phyloP scores from a whole-genome alignment of 92 coral and sea anemone species.

The Porites cylindrica region DNA sequence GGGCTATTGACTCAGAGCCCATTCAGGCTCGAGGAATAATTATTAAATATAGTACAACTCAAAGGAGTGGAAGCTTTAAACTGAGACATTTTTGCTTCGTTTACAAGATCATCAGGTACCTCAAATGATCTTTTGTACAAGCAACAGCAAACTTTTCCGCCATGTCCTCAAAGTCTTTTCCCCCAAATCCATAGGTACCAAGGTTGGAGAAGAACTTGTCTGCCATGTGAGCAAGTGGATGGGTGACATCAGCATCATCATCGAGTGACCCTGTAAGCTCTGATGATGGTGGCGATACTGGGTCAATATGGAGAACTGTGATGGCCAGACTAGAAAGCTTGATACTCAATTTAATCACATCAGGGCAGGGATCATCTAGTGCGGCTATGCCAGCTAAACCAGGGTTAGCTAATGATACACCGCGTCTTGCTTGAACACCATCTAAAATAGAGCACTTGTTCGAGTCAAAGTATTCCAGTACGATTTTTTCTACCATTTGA shows the following conservation, averaged over 20 bases:
- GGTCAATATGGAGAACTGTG: slow-evolving; percentile 94
- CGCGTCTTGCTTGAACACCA: slow-evolving; percentile 44
- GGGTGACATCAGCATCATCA: slow-evolving; percentile 35
- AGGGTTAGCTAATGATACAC: slow-evolving; percentile 72
- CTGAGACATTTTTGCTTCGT: too few species aligned
- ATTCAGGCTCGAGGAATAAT: not conserved
- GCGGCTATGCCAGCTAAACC: slow-evolving; percentile 97
- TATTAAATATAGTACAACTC: not conserved
- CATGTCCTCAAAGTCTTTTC: slow-evolving; percentile 93
- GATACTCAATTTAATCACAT: slow-evolving; percentile 67
- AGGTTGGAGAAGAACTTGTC: slow-evolving; percentile 85
- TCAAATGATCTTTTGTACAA: slow-evolving; percentile 87
- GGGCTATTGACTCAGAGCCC: too few species aligned
- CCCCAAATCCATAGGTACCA: slow-evolving; percentile 93
- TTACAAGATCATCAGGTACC: slow-evolving; percentile 50
- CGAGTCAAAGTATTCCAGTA: too few species aligned
- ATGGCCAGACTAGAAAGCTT: slow-evolving; percentile 86
- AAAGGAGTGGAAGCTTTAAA: too few species aligned
- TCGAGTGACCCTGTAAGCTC: slow-evolving; percentile 36
- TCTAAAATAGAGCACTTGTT: not conserved
- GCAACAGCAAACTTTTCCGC: slow-evolving; percentile 81
- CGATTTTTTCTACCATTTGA: too few species aligned
- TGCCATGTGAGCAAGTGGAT: slow-evolving; percentile 89
- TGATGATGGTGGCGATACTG: slow-evolving; percentile 74
- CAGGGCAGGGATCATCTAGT: slow-evolving; percentile 90